phyloP scores from a whole-genome alignment of 2,888 invertebrate species.

The Drosophila macrospina region DNA sequence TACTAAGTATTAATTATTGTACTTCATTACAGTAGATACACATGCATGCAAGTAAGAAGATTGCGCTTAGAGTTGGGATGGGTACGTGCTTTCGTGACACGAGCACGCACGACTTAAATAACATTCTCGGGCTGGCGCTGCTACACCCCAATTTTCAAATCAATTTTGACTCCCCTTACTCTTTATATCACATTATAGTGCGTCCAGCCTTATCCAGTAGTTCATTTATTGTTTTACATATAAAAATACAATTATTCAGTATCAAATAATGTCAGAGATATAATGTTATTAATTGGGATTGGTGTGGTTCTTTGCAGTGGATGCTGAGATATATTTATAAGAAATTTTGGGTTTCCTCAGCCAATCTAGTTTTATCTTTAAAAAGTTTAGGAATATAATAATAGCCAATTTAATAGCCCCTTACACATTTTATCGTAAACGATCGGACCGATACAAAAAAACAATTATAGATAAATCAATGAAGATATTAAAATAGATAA shows the following conservation, averaged over 20 bases:
- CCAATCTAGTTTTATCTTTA: not conserved
- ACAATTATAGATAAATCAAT: not conserved
- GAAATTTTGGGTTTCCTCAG: not conserved
- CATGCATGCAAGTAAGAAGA: constrained; percentile 27
- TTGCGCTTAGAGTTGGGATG: constrained; percentile 20
- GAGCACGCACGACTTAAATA: constrained; percentile 16
- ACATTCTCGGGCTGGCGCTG: not conserved
- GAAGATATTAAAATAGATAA: not conserved
- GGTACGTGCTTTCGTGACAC: constrained; percentile 11
- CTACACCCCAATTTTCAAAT: not conserved
- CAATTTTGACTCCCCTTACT: not conserved
- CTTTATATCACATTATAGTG: constrained; percentile 15
- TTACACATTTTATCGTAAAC: not conserved
- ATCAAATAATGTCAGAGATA: not conserved
- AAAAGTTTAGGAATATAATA: not conserved
- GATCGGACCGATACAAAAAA: constrained; percentile 1
- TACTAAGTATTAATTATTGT: constrained; percentile 58
- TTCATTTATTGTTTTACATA: not conserved
- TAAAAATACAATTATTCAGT: not conserved
- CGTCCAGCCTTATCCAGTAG: constrained; percentile 2
- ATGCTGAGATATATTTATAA: not conserved
- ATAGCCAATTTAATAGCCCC: not conserved
- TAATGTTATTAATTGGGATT: not conserved
- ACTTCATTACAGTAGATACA: constrained; percentile 47
- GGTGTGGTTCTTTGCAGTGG: not conserved